Conservation (phyloP, 2,888 invertebrate species). For the Folsomia candida region DNA sequence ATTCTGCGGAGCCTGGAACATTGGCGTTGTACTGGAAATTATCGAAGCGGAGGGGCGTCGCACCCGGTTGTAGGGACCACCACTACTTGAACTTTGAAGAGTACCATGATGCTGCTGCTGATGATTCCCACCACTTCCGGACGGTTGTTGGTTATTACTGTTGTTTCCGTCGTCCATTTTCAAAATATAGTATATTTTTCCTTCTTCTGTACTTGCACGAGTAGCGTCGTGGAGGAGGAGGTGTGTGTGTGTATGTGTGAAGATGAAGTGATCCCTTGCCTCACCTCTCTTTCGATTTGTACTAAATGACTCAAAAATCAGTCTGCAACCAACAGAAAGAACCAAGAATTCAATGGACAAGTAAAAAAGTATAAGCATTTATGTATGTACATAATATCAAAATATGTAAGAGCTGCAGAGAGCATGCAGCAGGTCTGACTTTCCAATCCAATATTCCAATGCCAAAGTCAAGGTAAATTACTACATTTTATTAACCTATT, state of each 20-base stretch:
- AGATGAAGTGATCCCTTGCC: no score
- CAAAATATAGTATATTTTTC: not conserved
- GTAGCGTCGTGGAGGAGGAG: not conserved
- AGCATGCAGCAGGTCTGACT: not conserved
- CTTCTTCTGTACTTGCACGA: not conserved
- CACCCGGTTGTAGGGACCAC: conserved; percentile 35
- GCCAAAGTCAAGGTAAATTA: conserved; percentile 24
- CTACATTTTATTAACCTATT: conserved; percentile 24
- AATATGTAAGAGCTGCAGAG: no score
- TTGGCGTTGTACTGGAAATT: conserved; percentile 49
- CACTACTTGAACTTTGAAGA: not conserved
- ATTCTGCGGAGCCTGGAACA: conserved; percentile 37
- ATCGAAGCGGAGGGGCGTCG: conserved; percentile 48
- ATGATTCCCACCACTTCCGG: conserved; percentile 11
- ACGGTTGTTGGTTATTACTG: conserved; percentile 5
- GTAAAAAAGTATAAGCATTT: not conserved
- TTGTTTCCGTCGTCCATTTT: not conserved
- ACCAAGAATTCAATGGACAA: not conserved
- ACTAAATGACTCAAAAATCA: conserved; percentile 21
- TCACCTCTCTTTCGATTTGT: conserved; percentile 12
- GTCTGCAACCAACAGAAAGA: conserved; percentile 14
- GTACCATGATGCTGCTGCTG: not conserved
- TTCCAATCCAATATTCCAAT: conserved; percentile 6
- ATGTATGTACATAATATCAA: not conserved
- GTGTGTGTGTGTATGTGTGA: no score